Conservation (phyloP, 2,113 vertebrate genomes). For the Grammomys dolichurus region DNA sequence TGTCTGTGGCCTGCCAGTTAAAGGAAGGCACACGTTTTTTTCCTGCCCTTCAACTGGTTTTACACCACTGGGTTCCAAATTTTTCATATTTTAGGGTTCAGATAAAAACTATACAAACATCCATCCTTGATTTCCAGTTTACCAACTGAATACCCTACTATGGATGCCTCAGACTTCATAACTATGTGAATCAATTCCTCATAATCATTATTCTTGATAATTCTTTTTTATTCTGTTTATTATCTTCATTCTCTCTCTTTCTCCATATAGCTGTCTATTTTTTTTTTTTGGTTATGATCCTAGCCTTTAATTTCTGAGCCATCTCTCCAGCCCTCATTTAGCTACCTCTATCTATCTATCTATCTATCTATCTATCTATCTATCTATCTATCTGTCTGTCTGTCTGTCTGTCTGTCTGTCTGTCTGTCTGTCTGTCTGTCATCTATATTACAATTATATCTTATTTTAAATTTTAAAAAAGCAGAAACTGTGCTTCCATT, state of each 20-base stretch:
- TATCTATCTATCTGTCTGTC: not conserved
- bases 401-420: too few relatives aligned
- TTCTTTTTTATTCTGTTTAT: not conserved
- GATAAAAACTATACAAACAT: not conserved
- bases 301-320: too few relatives aligned
- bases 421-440: too few relatives aligned
- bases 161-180: not conserved
- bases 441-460: not conserved
- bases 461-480: not conserved
- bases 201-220: not conserved
- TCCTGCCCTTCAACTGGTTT: not conserved
- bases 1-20: not conserved
- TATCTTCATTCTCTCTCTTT: not conserved
- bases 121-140: not conserved
- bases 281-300: too few relatives aligned
- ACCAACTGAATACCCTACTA: not conserved
- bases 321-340: not conserved
- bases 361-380: not conserved
- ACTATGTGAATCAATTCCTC: not conserved
- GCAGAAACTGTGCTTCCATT: not conserved
- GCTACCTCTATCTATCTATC: not conserved
- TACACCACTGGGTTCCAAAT: not conserved
- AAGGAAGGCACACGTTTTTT: not conserved
- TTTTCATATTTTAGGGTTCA: not conserved
- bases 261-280: not conserved